Percentiles rank a stretch among this genome's conserved stretches.
Evolutionary conservation across 35 echinoderm and acorn worm genomes (phyloP).

Genomic region (Apostichopus californicus): DNA sequence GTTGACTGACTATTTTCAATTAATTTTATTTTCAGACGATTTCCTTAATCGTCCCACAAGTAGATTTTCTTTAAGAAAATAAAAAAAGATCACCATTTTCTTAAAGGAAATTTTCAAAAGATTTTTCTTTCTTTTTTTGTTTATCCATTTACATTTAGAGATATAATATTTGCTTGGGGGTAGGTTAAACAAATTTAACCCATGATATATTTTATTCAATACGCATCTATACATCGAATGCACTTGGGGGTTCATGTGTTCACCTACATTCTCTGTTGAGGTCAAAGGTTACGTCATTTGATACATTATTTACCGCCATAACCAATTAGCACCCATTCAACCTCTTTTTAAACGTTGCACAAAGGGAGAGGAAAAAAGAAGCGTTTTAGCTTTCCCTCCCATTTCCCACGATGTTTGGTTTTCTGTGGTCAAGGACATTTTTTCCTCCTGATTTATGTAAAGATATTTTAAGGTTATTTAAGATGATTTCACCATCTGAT

Average conservation of each 20-base stretch:
- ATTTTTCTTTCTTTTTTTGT: background rate
- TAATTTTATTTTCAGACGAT: no score
- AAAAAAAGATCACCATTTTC: no score
- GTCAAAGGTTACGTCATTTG: background rate
- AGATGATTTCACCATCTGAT: background rate
- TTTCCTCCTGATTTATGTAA: background rate
- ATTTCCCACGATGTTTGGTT: slow-evolving; percentile 17
- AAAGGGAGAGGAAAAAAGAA: background rate
- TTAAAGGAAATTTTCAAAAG: background rate
- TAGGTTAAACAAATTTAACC: slow-evolving; percentile 3
- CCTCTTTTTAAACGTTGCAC: background rate
- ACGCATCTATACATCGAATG: background rate
- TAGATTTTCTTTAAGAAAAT: no score
- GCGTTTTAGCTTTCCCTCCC: background rate
- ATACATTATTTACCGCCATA: background rate
- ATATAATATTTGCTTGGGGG: background rate
- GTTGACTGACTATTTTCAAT: no score
- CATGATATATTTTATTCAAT: slow-evolving; percentile 6
- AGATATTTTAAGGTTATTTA: background rate
- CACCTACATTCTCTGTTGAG: slow-evolving; percentile 5
- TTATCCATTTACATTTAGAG: background rate
- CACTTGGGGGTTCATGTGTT: background rate
- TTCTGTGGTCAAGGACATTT: background rate
- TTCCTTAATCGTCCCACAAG: no score
- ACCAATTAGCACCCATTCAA: slow-evolving; percentile 4